Conservation (phyloP, 2,797 vertebrate genomes). For the Corythornis leucogaster region DNA sequence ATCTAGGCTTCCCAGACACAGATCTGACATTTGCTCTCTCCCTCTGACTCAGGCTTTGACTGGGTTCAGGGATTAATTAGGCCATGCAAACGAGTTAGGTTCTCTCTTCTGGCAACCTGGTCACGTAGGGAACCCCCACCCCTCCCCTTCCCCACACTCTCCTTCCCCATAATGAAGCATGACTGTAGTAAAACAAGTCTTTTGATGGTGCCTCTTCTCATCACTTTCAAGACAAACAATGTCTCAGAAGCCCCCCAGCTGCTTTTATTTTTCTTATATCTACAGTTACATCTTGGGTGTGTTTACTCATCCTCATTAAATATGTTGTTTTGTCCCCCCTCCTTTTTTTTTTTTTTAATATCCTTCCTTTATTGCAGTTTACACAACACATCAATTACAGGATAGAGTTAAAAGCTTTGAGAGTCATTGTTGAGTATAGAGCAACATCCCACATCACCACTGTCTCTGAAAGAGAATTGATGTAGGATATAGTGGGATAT, state of each 20-base stretch:
- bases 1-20: conserved; percentile 8
- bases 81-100: conserved; percentile 48
- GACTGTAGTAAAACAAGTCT: conserved; percentile 80
- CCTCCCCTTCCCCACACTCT: conserved; percentile 43
- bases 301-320: conserved; percentile 73
- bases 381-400: conserved; percentile 43
- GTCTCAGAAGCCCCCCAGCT: conserved; percentile 72
- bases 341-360: neutral
- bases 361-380: conserved; percentile 38
- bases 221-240: conserved; percentile 80
- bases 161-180: conserved; percentile 78
- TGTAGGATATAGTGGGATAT: neutral
- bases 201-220: conserved; percentile 76
- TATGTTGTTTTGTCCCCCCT: neutral
- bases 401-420: conserved; percentile 7
- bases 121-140: conserved; percentile 35
- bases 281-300: conserved; percentile 76
- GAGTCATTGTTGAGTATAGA: neutral
- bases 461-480: neutral
- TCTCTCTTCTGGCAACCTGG: conserved; percentile 64
- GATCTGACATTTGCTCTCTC: conserved; percentile 41
- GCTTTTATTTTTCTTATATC: conserved; percentile 81
- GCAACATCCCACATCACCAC: neutral
- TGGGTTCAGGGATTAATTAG: conserved; percentile 54
- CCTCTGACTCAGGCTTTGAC: conserved; percentile 46